Evolutionary conservation across 1,140 invertebrate species (phyloP).

Genomic region (Sesamia nonagrioides): DNA sequence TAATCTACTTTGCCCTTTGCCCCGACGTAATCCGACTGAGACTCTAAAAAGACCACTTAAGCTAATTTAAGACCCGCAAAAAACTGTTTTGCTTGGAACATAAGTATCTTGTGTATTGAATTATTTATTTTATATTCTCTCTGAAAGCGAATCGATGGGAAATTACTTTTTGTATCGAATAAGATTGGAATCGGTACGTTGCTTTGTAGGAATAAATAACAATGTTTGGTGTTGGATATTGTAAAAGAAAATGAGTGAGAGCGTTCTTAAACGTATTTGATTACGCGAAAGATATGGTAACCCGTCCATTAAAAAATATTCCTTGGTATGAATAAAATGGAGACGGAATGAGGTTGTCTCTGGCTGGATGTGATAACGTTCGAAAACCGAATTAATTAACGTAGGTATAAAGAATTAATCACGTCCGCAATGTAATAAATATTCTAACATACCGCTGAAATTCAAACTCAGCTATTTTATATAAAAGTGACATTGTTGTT

Average conservation of each 20-base stretch:
- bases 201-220: background rate
- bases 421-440: background rate
- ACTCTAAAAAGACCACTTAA: conserved; percentile 43
- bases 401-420: background rate
- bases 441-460: background rate
- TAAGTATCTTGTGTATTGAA: conserved; percentile 36
- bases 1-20: conserved; percentile 29
- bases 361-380: background rate
- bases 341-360: background rate
- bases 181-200: conserved; percentile 11
- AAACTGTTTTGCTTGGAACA: conserved; percentile 23
- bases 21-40: conserved; percentile 25
- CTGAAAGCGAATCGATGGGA: conserved; percentile 29
- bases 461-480: background rate
- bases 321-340: background rate
- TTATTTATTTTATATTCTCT: conserved; percentile 32
- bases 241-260: background rate
- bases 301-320: background rate
- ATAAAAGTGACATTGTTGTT: background rate
- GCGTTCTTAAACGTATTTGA: background rate
- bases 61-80: conserved; percentile 40
- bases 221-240: background rate
- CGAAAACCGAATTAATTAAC: background rate
- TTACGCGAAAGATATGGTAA: background rate
- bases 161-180: conserved; percentile 32